Conservation (phyloP, 92 coral and sea anemone genomes). For the Phenganax stokvisi region DNA sequence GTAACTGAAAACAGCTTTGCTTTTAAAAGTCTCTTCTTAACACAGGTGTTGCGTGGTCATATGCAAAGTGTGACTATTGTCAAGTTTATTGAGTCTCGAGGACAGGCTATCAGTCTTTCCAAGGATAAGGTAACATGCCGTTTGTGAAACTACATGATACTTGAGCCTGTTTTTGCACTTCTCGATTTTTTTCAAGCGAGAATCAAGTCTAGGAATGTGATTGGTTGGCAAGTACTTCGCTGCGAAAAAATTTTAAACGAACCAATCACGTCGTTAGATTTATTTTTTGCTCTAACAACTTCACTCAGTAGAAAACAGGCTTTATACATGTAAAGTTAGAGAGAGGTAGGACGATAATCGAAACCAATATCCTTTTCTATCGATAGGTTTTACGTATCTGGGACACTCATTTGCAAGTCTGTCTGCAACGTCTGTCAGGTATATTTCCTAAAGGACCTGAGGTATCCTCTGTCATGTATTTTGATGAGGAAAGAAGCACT, state of each 20-base stretch:
- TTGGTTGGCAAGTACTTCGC: no score
- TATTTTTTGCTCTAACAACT: no score
- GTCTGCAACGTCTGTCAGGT: slow-evolving; percentile 94
- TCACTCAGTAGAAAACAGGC: no score
- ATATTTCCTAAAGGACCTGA: slow-evolving; percentile 95
- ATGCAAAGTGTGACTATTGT: slow-evolving; percentile 95
- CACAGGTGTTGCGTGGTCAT: slow-evolving; percentile 85
- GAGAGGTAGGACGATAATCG: background rate
- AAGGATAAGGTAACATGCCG: slow-evolving; percentile 68
- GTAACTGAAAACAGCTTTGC: background rate
- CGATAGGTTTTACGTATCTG: slow-evolving; percentile 82
- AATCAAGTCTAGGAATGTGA: no score
- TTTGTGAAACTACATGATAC: no score
- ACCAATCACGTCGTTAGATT: no score
- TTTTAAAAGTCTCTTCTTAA: background rate
- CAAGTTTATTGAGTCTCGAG: slow-evolving; percentile 71
- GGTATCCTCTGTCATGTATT: slow-evolving; percentile 83
- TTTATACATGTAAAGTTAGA: background rate
- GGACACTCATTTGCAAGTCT: slow-evolving; percentile 98
- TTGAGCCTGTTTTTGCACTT: no score
- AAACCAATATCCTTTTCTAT: background rate
- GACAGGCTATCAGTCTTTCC: slow-evolving; percentile 86
- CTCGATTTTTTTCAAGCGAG: no score
- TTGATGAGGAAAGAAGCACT: slow-evolving; percentile 88
- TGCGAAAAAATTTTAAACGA: no score